phyloP scores from a whole-genome alignment of 2,113 vertebrate genomes.

The Gymnorhina tibicen region DNA sequence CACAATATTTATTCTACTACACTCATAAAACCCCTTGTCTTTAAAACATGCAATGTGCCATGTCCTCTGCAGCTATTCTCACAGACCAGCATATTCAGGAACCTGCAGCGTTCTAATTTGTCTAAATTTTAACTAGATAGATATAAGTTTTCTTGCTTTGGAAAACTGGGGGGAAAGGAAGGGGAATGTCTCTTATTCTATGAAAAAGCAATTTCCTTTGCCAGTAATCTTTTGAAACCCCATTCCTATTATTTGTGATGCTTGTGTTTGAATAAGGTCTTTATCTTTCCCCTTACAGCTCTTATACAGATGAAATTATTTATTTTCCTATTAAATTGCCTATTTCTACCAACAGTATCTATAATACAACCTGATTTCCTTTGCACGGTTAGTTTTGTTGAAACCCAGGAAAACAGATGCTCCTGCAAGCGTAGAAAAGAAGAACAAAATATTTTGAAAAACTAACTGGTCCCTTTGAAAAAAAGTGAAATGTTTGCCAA shows the following conservation, averaged over 20 bases:
- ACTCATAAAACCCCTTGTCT: neutral
- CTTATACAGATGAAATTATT: neutral
- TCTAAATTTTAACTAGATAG: neutral
- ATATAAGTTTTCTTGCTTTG: neutral
- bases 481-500: neutral
- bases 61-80: neutral
- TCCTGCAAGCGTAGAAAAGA: neutral
- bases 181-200: neutral
- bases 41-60: neutral
- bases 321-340: constrained; percentile 5
- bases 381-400: neutral
- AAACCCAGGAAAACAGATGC: neutral
- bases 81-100: neutral
- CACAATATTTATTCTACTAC: neutral
- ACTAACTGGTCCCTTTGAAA: neutral
- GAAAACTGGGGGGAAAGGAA: neutral
- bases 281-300: neutral
- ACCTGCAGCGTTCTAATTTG: neutral
- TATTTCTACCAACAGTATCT: neutral
- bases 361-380: neutral
- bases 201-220: constrained; percentile 21
- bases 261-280: neutral
- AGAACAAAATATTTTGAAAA: neutral
- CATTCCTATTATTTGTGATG: neutral
- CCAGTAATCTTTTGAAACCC: neutral